phyloP scores from a whole-genome alignment of 2,113 vertebrate species.

The Orthonyx spaldingii region DNA sequence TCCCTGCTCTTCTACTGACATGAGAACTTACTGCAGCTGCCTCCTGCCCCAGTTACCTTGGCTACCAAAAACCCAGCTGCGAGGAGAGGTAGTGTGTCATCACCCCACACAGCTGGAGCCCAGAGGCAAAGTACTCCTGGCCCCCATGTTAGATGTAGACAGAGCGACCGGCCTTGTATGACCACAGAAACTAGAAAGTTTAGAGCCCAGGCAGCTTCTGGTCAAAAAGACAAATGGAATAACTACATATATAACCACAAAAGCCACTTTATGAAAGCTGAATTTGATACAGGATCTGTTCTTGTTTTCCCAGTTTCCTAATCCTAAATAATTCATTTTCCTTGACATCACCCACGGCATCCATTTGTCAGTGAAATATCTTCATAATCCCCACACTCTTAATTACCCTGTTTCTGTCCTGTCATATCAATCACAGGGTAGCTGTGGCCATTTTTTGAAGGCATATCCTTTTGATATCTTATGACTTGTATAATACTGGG shows the following conservation, averaged over 20 bases:
- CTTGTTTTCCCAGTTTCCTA: not conserved
- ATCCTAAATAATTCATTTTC: not conserved
- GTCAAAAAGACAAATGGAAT: not conserved
- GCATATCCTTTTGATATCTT: not conserved
- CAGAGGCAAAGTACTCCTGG: not conserved
- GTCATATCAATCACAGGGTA: not conserved
- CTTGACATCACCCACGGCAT: not conserved
- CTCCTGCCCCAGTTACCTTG: not conserved
- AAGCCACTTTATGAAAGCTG: constrained; percentile 4
- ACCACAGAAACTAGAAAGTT: not conserved
- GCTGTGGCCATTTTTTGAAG: not conserved
- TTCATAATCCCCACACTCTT: not conserved
- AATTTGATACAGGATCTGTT: not conserved
- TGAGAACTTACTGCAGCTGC: not conserved
- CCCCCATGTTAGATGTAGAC: not conserved
- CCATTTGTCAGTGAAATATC: not conserved
- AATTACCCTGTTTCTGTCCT: not conserved
- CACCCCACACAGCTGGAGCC: not conserved
- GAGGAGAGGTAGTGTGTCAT: not conserved
- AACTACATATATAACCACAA: not conserved
- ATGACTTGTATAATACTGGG: not conserved
- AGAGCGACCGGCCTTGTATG: not conserved
- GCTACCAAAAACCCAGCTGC: not conserved
- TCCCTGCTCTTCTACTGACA: not conserved
- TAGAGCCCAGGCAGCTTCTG: not conserved